Evolutionary conservation across 2,888 invertebrate genomes (phyloP).

Genomic region (Synergus laeviventris): DNA sequence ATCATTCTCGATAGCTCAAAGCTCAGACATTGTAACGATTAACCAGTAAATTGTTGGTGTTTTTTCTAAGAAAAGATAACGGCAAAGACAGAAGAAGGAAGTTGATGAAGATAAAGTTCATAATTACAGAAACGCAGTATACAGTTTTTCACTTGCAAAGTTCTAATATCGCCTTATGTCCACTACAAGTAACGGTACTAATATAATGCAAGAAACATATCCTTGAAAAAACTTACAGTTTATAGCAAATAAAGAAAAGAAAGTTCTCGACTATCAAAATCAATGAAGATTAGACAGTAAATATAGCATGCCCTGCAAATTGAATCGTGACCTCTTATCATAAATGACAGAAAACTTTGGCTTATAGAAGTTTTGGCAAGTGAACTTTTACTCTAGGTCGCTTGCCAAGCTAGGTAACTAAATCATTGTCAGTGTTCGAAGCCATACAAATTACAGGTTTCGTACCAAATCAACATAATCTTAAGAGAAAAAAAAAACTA

Average conservation of each 20-base stretch:
- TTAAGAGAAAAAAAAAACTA: background rate
- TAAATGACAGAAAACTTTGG: background rate
- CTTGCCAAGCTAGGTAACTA: constrained; percentile 14
- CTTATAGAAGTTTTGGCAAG: constrained; percentile 22
- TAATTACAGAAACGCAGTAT: background rate
- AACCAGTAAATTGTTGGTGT: background rate
- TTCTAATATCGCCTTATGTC: too few relatives aligned
- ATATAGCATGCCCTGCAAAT: background rate
- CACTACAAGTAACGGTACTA: background rate
- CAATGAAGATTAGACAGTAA: background rate
- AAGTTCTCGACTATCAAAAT: too few relatives aligned
- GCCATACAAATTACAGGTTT: background rate
- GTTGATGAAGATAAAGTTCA: background rate
- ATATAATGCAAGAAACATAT: background rate
- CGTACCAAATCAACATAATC: background rate
- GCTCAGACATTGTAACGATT: background rate
- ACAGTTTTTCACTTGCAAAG: background rate
- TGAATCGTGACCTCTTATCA: constrained; percentile 20
- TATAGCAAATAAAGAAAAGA: too few relatives aligned
- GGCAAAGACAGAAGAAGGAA: background rate
- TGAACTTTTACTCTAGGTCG: background rate
- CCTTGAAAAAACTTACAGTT: too few relatives aligned
- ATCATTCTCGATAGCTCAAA: background rate
- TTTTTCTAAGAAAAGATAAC: background rate
- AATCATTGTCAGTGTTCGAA: background rate